These are phyloP conservation scores for Pseudochirops corinnae DNA, from an alignment of 2,797 vertebrate species.

Conservation along the genomic window DNA sequence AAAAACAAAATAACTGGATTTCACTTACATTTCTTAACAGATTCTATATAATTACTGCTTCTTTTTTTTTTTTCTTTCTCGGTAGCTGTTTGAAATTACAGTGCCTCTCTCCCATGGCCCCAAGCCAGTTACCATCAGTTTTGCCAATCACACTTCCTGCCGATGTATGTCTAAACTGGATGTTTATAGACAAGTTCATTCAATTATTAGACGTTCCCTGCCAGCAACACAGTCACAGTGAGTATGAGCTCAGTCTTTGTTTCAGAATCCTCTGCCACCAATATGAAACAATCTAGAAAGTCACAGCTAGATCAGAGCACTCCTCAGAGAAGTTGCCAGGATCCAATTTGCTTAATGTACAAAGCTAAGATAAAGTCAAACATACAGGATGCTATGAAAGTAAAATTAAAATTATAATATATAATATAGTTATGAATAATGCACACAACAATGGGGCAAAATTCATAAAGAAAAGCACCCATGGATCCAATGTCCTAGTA, in stretches of 20 bases:
- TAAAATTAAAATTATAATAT: conserved; percentile 9
- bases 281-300: conserved; percentile 35
- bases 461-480: background rate
- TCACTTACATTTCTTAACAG: background rate
- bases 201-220: conserved; percentile 95
- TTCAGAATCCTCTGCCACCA: conserved; percentile 18
- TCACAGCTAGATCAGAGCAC: conserved; percentile 11
- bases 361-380: conserved; percentile 4
- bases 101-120: conserved; percentile 94
- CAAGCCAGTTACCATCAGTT: conserved; percentile 96
- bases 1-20: background rate
- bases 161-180: conserved; percentile 97
- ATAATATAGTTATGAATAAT: background rate
- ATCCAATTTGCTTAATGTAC: background rate
- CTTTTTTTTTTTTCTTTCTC: conserved; percentile 62
- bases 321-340: conserved; percentile 18
- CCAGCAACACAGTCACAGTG: conserved; percentile 89
- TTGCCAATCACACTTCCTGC: conserved; percentile 98
- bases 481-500: background rate
- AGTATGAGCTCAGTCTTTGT: conserved; percentile 82
- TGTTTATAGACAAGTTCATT: conserved; percentile 95
- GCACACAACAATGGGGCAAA: background rate
- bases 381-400: background rate
- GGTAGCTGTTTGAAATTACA: conserved; percentile 96
- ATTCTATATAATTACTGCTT: conserved; percentile 50